These are phyloP conservation scores for Ceraclea dissimilis DNA, from an alignment of 2,888 invertebrate species.

Conservation along the genomic window DNA sequence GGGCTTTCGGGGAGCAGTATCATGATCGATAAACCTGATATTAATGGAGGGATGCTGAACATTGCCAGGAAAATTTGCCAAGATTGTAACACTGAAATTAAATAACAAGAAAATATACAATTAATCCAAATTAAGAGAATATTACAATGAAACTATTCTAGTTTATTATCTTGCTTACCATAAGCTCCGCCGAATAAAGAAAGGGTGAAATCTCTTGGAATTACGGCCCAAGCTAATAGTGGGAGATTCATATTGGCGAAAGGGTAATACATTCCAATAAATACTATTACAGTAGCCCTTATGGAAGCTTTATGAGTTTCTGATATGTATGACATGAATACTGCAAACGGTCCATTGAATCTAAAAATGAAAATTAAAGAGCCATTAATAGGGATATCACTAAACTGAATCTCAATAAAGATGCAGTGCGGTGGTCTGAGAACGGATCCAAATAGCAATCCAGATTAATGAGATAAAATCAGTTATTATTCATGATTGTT, in stretches of 20 bases:
- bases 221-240: constrained; percentile 62
- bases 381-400: background rate
- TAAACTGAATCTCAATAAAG: too few relatives aligned
- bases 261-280: constrained; percentile 60
- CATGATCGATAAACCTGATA: constrained; percentile 51
- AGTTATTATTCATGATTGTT: too few relatives aligned
- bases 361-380: constrained; percentile 30
- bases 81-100: constrained; percentile 41
- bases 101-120: too few relatives aligned
- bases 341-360: constrained; percentile 64
- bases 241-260: constrained; percentile 57
- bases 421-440: too few relatives aligned
- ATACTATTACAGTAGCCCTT: constrained; percentile 56
- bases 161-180: constrained; percentile 28
- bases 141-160: background rate
- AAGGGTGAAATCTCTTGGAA: constrained; percentile 54
- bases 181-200: constrained; percentile 35
- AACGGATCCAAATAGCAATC: too few relatives aligned
- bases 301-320: constrained; percentile 64
- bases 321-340: constrained; percentile 62
- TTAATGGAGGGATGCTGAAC: constrained; percentile 53
- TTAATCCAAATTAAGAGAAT: background rate
- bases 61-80: constrained; percentile 48
- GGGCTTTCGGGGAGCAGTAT: constrained; percentile 64
- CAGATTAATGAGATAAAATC: too few relatives aligned